These are phyloP conservation scores for Ochropacha duplaris DNA, from an alignment of 2,888 invertebrate genomes.

Conservation along the genomic window DNA sequence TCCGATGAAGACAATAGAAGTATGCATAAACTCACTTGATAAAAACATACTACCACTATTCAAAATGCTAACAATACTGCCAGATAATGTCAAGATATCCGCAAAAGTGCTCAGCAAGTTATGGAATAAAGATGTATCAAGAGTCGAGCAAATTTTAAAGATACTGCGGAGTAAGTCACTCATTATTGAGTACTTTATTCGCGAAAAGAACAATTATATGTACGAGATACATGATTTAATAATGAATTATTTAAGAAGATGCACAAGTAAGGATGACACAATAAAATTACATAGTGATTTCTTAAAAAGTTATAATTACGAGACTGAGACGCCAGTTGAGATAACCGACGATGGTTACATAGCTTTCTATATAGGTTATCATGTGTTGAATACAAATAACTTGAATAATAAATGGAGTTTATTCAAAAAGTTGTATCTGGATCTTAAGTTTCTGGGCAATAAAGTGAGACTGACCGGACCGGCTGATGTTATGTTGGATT, in stretches of 20 bases:
- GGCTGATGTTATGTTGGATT: slow-evolving; percentile 87
- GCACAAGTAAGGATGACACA: slow-evolving; percentile 61
- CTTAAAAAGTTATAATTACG: slow-evolving; percentile 81
- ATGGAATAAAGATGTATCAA: slow-evolving; percentile 59
- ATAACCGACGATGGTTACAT: slow-evolving; percentile 89
- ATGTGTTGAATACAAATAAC: slow-evolving; percentile 82
- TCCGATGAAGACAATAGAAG: slow-evolving; percentile 79
- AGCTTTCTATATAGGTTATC: slow-evolving; percentile 87
- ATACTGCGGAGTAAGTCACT: slow-evolving; percentile 86
- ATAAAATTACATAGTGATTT: slow-evolving; percentile 82
- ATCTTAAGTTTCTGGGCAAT: slow-evolving; percentile 87
- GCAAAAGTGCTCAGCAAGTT: slow-evolving; percentile 77
- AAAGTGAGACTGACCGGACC: slow-evolving; percentile 87
- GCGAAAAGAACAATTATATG: slow-evolving; percentile 82
- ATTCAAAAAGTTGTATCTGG: slow-evolving; percentile 84
- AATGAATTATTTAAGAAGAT: slow-evolving; percentile 83
- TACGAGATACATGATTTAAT: slow-evolving; percentile 89
- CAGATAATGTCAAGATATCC: slow-evolving; percentile 87
- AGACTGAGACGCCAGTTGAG: slow-evolving; percentile 78
- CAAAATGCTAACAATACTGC: slow-evolving; percentile 85
- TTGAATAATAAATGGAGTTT: slow-evolving; percentile 67
- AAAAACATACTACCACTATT: slow-evolving; percentile 76
- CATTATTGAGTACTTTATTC: slow-evolving; percentile 84
- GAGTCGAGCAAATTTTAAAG: slow-evolving; percentile 85
- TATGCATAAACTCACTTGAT: slow-evolving; percentile 84